Percentiles rank a stretch among this genome's conserved stretches.
Evolutionary conservation across 2,113 vertebrate genomes (phyloP).

Genomic region (Zosterops borbonicus): DNA sequence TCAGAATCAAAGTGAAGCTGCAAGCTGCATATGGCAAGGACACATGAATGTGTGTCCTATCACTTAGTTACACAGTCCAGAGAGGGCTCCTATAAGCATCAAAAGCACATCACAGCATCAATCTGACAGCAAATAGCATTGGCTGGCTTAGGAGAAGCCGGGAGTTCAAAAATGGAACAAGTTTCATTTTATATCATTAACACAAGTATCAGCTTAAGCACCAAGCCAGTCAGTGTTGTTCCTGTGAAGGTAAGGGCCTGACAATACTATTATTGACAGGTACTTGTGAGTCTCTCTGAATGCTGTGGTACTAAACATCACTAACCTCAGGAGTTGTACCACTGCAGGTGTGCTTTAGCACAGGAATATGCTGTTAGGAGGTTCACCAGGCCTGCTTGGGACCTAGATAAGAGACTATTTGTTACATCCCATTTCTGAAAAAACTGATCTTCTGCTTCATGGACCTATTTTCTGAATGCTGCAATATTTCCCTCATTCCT

Average conservation of each 20-base stretch:
- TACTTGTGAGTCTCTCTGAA: background rate
- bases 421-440: background rate
- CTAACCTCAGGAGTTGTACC: background rate
- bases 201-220: too few relatives aligned
- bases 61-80: background rate
- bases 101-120: background rate
- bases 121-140: background rate
- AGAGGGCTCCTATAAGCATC: background rate
- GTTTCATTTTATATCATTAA: too few relatives aligned
- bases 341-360: background rate
- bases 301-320: background rate
- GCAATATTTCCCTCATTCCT: background rate
- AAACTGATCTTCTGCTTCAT: background rate
- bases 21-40: background rate
- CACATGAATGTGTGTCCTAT: background rate
- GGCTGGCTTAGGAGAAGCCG: background rate
- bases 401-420: background rate
- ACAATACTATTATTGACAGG: background rate
- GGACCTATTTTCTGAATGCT: background rate
- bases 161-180: too few relatives aligned
- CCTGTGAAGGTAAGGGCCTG: too few relatives aligned
- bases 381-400: background rate
- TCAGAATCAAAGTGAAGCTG: background rate
- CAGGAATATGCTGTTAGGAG: background rate
- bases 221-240: too few relatives aligned